A percentile compares a stretch with the other conserved stretches of the same genome.
phyloP scores from a whole-genome alignment of 1,140 invertebrate genomes.

The silkworm (Bombyx mori) region DNA sequence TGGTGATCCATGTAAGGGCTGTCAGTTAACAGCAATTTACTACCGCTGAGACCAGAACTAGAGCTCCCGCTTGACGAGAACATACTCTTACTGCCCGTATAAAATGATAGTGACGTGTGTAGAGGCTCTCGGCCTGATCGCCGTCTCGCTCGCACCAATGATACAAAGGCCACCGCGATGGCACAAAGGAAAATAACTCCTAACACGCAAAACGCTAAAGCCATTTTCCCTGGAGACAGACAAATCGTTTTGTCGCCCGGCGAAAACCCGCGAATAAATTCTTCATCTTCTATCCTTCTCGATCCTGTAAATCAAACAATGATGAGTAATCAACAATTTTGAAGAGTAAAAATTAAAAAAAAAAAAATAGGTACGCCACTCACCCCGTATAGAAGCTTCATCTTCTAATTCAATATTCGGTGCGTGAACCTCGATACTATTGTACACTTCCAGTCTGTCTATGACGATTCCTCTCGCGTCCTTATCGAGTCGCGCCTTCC shows the following conservation, averaged over 20 bases:
- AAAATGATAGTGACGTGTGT: constrained; percentile 67
- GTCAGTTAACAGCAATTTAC: constrained; percentile 65
- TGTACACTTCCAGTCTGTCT: constrained; percentile 81
- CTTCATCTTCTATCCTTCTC: constrained; percentile 57
- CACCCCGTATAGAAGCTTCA: constrained; percentile 68
- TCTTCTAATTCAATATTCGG: constrained; percentile 80
- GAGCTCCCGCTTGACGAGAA: constrained; percentile 68
- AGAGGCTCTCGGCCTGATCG: constrained; percentile 52
- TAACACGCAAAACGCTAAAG: constrained; percentile 77
- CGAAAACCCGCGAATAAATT: constrained; percentile 51
- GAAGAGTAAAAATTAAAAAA: not conserved
- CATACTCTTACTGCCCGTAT: constrained; percentile 67
- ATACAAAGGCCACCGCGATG: constrained; percentile 76
- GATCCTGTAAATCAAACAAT: constrained; percentile 36
- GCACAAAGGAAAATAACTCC: constrained; percentile 78
- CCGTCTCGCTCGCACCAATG: constrained; percentile 73
- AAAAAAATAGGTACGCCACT: not conserved
- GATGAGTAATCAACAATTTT: not conserved
- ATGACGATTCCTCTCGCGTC: constrained; percentile 73
- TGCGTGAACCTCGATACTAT: constrained; percentile 83
- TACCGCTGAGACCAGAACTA: constrained; percentile 68
- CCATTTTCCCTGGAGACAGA: constrained; percentile 79
- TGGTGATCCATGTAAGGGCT: constrained; percentile 70
- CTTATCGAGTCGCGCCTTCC: constrained; percentile 62
- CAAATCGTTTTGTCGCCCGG: constrained; percentile 78